phyloP scores from a whole-genome alignment of 92 coral and sea anemone genomes.

The Ricordea florida region DNA sequence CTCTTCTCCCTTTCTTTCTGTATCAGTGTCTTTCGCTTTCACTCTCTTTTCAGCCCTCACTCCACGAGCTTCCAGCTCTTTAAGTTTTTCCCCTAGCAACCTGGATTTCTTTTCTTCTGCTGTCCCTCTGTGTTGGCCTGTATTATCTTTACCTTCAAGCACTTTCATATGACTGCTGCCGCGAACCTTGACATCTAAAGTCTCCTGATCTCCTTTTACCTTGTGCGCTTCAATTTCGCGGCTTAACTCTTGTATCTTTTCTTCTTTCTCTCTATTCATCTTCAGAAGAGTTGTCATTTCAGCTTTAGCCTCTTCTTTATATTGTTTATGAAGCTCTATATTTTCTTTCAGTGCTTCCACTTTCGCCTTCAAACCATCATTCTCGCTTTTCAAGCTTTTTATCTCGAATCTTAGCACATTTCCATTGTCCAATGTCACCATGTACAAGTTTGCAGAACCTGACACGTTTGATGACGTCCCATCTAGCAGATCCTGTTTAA shows the following conservation, averaged over 20 bases:
- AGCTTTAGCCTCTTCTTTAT: conserved; percentile 83
- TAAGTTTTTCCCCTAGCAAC: conserved; percentile 47
- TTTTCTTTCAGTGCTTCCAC: conserved; percentile 90
- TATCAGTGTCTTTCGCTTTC: conserved; percentile 4
- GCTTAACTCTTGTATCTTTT: conserved; percentile 1
- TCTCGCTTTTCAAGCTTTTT: conserved; percentile 69
- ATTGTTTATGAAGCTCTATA: conserved; percentile 82
- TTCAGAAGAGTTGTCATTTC: conserved; percentile 81
- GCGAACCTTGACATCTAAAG: no score
- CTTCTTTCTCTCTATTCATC: conserved; percentile 56
- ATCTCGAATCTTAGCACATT: conserved; percentile 52
- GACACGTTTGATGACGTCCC: no score
- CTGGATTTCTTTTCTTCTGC: conserved; percentile 7
- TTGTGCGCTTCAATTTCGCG: not conserved
- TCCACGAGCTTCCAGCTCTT: conserved; percentile 26
- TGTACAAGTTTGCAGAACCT: no score
- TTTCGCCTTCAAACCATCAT: conserved; percentile 89
- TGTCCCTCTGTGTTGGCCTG: conserved; percentile 32
- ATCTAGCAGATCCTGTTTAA: no score
- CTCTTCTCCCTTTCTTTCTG: not conserved
- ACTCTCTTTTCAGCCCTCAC: conserved; percentile 10
- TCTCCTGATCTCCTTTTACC: conserved; percentile 21
- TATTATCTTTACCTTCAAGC: conserved; percentile 22
- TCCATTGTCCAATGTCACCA: conserved; percentile 58
- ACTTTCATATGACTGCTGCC: conserved; percentile 31